These are phyloP conservation scores for Thamnophis sirtalis DNA, from an alignment of 2,113 vertebrate genomes.

Conservation along the genomic window DNA sequence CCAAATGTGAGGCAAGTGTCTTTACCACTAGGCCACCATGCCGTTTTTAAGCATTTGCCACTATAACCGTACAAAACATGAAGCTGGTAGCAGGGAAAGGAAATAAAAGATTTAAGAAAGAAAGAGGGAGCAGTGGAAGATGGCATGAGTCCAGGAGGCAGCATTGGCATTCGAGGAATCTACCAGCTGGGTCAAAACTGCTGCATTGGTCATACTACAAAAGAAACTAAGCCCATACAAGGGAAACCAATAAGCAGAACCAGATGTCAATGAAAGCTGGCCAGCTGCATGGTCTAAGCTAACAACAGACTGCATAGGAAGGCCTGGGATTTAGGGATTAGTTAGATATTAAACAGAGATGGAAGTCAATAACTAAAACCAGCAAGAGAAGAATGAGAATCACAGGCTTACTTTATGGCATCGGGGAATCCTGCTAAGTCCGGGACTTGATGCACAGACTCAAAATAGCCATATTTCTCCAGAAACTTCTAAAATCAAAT, in stretches of 20 bases:
- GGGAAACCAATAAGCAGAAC: constrained; percentile 21
- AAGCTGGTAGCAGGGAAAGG: neutral
- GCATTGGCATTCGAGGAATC: neutral
- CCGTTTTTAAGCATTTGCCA: neutral
- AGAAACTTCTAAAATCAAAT: constrained; percentile 10
- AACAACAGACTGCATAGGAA: neutral
- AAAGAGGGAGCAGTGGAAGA: neutral
- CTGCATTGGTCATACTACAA: neutral
- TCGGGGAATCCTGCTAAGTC: neutral
- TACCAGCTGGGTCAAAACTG: neutral
- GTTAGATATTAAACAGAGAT: neutral
- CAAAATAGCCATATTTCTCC: constrained; percentile 14
- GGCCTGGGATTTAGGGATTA: neutral
- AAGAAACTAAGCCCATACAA: constrained; percentile 54
- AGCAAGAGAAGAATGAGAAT: neutral
- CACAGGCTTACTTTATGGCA: neutral
- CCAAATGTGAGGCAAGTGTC: neutral
- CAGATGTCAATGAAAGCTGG: neutral
- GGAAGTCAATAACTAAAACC: neutral
- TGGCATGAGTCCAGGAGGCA: neutral
- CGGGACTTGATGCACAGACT: neutral
- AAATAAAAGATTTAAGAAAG: neutral
- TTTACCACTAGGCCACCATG: neutral
- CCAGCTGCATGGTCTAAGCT: neutral
- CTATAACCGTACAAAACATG: neutral